These are phyloP conservation scores for Lordiphosa andalusiaca DNA, from an alignment of 2,888 invertebrate genomes.

Conservation along the genomic window DNA sequence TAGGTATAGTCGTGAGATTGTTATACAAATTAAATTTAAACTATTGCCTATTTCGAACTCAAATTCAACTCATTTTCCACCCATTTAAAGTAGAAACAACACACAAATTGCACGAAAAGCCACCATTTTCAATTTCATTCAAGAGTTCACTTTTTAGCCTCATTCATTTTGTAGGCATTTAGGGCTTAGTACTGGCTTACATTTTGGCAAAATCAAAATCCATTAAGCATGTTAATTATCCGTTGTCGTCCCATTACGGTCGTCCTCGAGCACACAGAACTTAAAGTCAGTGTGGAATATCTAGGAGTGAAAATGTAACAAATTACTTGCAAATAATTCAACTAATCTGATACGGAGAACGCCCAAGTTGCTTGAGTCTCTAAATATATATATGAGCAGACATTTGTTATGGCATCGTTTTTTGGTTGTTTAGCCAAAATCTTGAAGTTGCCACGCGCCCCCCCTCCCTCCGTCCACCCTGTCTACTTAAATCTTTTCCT, in stretches of 20 bases:
- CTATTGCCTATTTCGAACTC: too few relatives aligned
- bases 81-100: too few relatives aligned
- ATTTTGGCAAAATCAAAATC: constrained; percentile 54
- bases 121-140: too few relatives aligned
- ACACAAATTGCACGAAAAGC: too few relatives aligned
- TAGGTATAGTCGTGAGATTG: too few relatives aligned
- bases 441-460: constrained; percentile 63
- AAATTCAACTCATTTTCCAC: too few relatives aligned
- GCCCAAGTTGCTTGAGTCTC: constrained; percentile 5
- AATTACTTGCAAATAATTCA: constrained; percentile 76
- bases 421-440: constrained; percentile 44
- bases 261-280: constrained; percentile 17
- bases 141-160: too few relatives aligned
- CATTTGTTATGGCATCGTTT: constrained; percentile 68
- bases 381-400: constrained; percentile 51
- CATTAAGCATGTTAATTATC: constrained; percentile 71
- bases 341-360: constrained; percentile 69
- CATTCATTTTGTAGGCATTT: too few relatives aligned
- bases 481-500: constrained; percentile 64
- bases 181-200: constrained; percentile 25
- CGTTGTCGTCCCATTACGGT: constrained; percentile 39
- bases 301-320: constrained; percentile 64
- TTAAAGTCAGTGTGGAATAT: constrained; percentile 41
- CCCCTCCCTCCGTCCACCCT: too few relatives aligned
- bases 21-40: too few relatives aligned